Evolutionary conservation across 2,888 invertebrate genomes (phyloP).

Genomic region (Pandemis heparana): DNA sequence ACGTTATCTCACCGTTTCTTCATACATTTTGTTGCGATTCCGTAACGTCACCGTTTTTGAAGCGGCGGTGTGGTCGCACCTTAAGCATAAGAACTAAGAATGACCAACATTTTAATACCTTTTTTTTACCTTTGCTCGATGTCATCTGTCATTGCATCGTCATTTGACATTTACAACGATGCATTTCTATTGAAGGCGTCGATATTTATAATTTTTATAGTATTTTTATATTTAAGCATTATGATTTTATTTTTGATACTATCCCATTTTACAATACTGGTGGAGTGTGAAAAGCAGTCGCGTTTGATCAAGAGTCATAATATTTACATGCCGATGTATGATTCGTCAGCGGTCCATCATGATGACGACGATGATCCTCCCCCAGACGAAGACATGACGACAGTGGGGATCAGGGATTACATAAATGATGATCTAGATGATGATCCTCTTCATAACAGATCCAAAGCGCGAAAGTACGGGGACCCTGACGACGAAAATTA

Average conservation of each 20-base stretch:
- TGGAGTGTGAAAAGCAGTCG: neutral
- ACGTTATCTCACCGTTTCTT: too few relatives aligned
- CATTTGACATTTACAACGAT: neutral
- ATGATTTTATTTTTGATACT: conserved; percentile 1
- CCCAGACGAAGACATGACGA: neutral
- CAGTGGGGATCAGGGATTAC: neutral
- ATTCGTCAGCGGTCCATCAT: neutral
- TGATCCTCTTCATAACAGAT: neutral
- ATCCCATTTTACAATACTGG: neutral
- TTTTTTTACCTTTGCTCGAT: too few relatives aligned
- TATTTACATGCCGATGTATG: neutral
- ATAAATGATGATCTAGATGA: neutral
- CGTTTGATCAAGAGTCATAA: neutral
- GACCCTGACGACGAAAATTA: neutral
- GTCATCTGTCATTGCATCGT: too few relatives aligned
- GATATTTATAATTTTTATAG: neutral
- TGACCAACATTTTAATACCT: too few relatives aligned
- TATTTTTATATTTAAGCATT: neutral
- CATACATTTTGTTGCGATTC: too few relatives aligned
- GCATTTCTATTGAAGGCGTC: neutral
- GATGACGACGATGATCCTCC: neutral
- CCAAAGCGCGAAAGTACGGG: neutral
- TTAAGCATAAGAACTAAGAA: too few relatives aligned
- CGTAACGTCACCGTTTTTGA: too few relatives aligned
- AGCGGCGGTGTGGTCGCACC: too few relatives aligned